A percentile compares a stretch with the other conserved stretches of the same genome.
Conservation (phyloP, 2,113 vertebrate genomes). For the Alectura lathami region DNA sequence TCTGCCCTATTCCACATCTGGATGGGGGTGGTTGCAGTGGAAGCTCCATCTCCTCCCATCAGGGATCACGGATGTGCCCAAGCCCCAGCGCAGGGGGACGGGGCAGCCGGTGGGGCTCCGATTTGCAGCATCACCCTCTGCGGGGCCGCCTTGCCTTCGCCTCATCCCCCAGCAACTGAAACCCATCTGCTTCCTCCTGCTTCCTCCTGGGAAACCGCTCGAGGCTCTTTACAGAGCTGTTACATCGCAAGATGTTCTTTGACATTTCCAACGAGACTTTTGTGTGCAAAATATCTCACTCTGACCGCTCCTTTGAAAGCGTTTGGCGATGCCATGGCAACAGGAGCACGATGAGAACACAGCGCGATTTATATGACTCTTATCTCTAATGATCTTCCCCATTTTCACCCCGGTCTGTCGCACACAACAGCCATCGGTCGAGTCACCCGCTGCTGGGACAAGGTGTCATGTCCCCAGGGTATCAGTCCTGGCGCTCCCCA, state of each 20-base stretch:
- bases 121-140: neutral
- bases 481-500: fast-evolving
- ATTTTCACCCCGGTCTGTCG: neutral
- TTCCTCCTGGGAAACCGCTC: neutral
- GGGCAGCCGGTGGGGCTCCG: fast-evolving
- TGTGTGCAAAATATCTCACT: slow-evolving; percentile 65
- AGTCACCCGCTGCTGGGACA: neutral
- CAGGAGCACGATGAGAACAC: slow-evolving; percentile 21
- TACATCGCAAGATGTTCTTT: slow-evolving; percentile 64
- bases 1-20: neutral
- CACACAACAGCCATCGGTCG: neutral
- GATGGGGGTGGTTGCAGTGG: neutral
- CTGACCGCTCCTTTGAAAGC: slow-evolving; percentile 56
- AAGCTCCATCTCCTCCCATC: neutral
- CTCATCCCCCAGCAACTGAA: slow-evolving; percentile 4
- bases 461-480: fast-evolving
- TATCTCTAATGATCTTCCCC: neutral
- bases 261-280: slow-evolving; percentile 75
- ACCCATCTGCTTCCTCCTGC: slow-evolving; percentile 32
- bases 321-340: slow-evolving; percentile 74
- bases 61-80: neutral
- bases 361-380: neutral
- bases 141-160: neutral
- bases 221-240: slow-evolving; percentile 8
- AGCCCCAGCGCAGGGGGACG: neutral